phyloP scores from a whole-genome alignment of 2,888 invertebrate genomes.

The Ischnus inquisitorius region DNA sequence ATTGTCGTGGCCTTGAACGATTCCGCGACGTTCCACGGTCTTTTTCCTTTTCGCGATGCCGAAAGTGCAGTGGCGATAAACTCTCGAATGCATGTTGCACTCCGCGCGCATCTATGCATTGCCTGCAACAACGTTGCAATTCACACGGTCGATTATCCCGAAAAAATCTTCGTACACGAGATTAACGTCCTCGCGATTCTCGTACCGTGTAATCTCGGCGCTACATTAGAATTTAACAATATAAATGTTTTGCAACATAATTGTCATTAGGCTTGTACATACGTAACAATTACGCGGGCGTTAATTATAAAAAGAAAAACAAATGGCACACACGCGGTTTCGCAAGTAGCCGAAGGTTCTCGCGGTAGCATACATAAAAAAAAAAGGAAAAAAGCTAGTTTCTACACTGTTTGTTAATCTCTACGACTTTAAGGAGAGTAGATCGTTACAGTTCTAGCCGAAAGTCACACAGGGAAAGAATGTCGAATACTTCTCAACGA shows the following conservation, averaged over 20 bases:
- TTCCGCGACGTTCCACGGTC: not conserved
- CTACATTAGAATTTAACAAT: conserved; percentile 24
- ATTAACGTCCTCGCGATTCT: conserved; percentile 15
- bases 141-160: conserved; percentile 2
- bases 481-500: too few species aligned
- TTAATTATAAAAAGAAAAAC: conserved; percentile 48
- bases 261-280: not conserved
- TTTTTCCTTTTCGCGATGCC: too few species aligned
- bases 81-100: too few species aligned
- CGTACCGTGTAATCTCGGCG: conserved; percentile 29
- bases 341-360: not conserved
- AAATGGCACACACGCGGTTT: conserved; percentile 23
- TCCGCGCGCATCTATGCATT: not conserved
- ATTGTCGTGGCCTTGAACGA: conserved; percentile 50
- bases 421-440: too few species aligned
- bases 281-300: conserved; percentile 39
- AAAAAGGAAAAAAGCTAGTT: too few species aligned
- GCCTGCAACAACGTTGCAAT: not conserved
- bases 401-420: too few species aligned
- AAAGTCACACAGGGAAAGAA: too few species aligned
- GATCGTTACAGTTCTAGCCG: too few species aligned
- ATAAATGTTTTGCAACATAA: conserved; percentile 47
- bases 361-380: too few species aligned
- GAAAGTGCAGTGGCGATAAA: too few species aligned
- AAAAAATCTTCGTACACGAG: not conserved